Conservation (phyloP, 2,888 invertebrate species). For the Drosophila nigricruria region DNA sequence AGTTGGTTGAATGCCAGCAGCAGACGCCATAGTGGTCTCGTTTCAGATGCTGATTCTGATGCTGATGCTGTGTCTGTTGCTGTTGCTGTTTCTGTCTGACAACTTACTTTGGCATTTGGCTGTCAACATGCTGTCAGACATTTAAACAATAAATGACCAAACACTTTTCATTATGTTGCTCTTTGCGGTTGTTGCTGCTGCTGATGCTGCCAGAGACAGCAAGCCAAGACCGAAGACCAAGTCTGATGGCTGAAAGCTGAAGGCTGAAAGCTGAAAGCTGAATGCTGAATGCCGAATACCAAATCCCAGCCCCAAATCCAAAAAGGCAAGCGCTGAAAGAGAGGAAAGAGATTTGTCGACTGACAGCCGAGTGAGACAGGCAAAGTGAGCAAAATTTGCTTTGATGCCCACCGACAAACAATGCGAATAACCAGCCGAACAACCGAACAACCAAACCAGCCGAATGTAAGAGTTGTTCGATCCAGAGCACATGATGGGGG, state of each 20-base stretch:
- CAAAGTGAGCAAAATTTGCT: slow-evolving; percentile 56
- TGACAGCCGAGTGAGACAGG: slow-evolving; percentile 41
- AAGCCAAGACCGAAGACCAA: slow-evolving; percentile 26
- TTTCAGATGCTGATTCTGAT: slow-evolving; percentile 16
- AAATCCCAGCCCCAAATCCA: slow-evolving; percentile 6
- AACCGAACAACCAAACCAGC: too few species aligned
- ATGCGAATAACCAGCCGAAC: slow-evolving; percentile 33
- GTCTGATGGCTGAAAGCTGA: slow-evolving; percentile 7
- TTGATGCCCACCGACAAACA: slow-evolving; percentile 60
- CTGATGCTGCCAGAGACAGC: slow-evolving; percentile 37
- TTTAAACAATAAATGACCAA: slow-evolving; percentile 80
- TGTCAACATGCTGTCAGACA: slow-evolving; percentile 80
- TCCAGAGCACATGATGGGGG: slow-evolving; percentile 13
- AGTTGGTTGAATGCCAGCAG: slow-evolving; percentile 47
- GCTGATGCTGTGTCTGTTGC: slow-evolving; percentile 3
- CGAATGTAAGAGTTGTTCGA: slow-evolving; percentile 36
- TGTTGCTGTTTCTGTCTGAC: slow-evolving; percentile 66
- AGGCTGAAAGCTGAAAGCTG: slow-evolving; percentile 23
- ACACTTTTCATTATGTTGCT: slow-evolving; percentile 80
- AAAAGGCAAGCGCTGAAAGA: slow-evolving; percentile 28
- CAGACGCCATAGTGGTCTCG: slow-evolving; percentile 60
- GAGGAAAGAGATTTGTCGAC: slow-evolving; percentile 54
- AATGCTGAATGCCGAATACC: slow-evolving; percentile 27
- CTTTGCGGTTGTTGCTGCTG: slow-evolving; percentile 67
- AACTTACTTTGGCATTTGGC: slow-evolving; percentile 80